Base-by-base conservation (phyloP, 2,888 invertebrate species). In the Troglohyphantes excavatus region DNA sequence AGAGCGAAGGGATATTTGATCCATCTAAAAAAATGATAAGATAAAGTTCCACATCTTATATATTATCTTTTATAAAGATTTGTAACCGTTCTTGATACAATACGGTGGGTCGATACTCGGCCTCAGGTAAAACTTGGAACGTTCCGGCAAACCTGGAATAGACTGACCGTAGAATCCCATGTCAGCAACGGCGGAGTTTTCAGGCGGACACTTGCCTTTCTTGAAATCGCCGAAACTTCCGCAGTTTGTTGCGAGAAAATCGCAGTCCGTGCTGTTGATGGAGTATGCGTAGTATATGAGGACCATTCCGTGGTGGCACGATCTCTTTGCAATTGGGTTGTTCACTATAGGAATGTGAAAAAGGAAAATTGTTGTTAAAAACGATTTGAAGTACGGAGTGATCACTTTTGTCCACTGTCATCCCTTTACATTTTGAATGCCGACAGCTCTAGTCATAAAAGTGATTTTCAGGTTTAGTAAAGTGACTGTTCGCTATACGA, bases 101-200 rank as follows among this genome's bases (percentile, higher is more conserved):
- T 33, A 83, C n/a, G 82, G 82, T 2, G 63, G 19, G 0, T 53
- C 26, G 0, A 2, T n/a, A 9, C 53, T 59, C 0, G 76, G 68
- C 26, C 43, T 68, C 27, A 76, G 21, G 59, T 75, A 76, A 26
- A 85, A 85, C 19, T 76, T 76, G 0, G 68, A 67, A 13, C 9
- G 59, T 3, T 46, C 43, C 7, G 76, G 39, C 13, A 85, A n/a
- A 0, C 33, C 33, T 0, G 23, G n/a, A 2, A 68, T 2, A 68
- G 33, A 39, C 13, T 13, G 5, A 2, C 13, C 53, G 13, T 53
- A n/a, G n/a, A n/a, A 53, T n/a, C 53, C 53, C 53, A 53, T 53
- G 17, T n/a, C 17, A 5, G 53, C 13, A 5, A 53, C n/a, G 1
- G 53, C 53, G n/a, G 53, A 53, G 13, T 9, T 17, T 53, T 11